Conservation (phyloP, 2,888 invertebrate genomes). For the Hypercompe scribonia region DNA sequence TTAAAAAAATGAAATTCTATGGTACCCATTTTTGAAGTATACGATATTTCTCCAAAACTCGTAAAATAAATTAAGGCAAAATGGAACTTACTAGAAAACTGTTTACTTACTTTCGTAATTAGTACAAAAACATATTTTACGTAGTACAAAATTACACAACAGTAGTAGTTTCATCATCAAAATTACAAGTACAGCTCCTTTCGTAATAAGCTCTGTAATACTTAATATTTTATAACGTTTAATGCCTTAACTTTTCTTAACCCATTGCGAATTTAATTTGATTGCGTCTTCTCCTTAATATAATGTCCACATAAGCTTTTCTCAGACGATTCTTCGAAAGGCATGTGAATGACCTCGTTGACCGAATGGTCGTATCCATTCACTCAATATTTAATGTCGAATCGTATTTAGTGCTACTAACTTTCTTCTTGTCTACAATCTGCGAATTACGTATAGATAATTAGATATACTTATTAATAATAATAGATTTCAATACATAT, state of each 20-base stretch:
- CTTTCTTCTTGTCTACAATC: constrained; percentile 67
- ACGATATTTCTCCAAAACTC: neutral
- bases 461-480: neutral
- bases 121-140: neutral
- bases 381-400: constrained; percentile 51
- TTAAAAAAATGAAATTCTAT: neutral
- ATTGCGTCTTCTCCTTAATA: constrained; percentile 2
- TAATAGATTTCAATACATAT: neutral
- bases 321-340: constrained; percentile 56
- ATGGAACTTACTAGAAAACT: neutral
- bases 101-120: neutral
- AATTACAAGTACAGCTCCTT: neutral
- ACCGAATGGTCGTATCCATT: constrained; percentile 57
- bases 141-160: neutral
- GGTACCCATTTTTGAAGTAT: neutral
- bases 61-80: neutral
- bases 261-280: neutral
- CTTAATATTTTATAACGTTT: neutral
- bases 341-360: constrained; percentile 70
- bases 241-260: neutral
- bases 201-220: neutral
- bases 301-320: constrained; percentile 11
- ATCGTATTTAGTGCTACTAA: constrained; percentile 57
- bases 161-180: neutral
- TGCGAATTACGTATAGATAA: constrained; percentile 45